phyloP scores from a whole-genome alignment of 2,113 vertebrate species.

The Electrona antarctica region DNA sequence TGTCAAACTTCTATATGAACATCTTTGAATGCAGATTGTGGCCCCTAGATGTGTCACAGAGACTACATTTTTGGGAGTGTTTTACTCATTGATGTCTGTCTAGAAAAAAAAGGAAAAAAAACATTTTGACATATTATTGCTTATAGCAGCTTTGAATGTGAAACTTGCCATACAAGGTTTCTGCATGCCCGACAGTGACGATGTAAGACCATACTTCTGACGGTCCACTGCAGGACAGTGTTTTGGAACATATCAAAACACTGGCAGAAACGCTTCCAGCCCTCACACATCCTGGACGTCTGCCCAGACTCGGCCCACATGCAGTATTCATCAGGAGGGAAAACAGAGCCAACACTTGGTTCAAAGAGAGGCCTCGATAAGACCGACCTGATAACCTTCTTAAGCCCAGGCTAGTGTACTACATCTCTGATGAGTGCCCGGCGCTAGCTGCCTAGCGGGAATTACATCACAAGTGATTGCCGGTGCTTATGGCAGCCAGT shows the following conservation, averaged over 20 bases:
- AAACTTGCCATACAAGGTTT: too few relatives aligned
- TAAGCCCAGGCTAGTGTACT: slow-evolving; percentile 30
- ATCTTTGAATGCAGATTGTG: too few relatives aligned
- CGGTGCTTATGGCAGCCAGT: slow-evolving; percentile 2
- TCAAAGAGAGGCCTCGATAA: slow-evolving; percentile 71
- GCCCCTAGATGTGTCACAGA: too few relatives aligned
- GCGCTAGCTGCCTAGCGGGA: slow-evolving; percentile 26
- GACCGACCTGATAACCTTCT: slow-evolving; percentile 56
- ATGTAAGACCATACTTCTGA: slow-evolving; percentile 38
- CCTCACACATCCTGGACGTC: slow-evolving; percentile 52
- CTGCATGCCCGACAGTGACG: too few relatives aligned
- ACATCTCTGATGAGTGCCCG: slow-evolving; percentile 38
- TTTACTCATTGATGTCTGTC: too few relatives aligned
- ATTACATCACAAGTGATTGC: slow-evolving; percentile 38
- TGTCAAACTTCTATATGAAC: too few relatives aligned
- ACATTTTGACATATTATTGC: too few relatives aligned
- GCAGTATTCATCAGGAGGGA: slow-evolving; percentile 65
- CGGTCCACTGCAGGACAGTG: slow-evolving; percentile 21
- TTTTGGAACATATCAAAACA: slow-evolving; percentile 45
- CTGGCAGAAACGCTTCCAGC: slow-evolving; percentile 40
- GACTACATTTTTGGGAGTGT: too few relatives aligned
- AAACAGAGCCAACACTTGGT: slow-evolving; percentile 57
- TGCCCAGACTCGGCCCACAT: slow-evolving; percentile 56
- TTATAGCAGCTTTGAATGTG: too few relatives aligned
- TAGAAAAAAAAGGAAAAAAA: too few relatives aligned